Percentiles rank a stretch among this genome's conserved stretches.
Evolutionary conservation across 2,888 invertebrate genomes (phyloP).

Genomic region (Trichopoda pennipes): DNA sequence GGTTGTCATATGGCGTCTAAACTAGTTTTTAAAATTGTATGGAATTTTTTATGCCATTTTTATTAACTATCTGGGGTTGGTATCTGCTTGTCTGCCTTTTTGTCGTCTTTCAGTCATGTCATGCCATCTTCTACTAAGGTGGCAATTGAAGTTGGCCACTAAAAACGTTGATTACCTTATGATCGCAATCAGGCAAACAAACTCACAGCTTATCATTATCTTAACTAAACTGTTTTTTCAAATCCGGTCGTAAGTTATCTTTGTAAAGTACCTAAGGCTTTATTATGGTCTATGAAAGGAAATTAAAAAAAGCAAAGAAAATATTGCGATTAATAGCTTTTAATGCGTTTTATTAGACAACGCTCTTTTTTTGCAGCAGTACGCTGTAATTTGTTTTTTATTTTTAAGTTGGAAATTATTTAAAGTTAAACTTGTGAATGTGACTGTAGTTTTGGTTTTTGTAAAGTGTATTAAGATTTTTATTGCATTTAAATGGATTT

Average conservation of each 20-base stretch:
- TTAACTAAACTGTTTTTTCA: neutral
- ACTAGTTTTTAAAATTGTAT: slow-evolving; percentile 17
- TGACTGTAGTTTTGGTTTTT: slow-evolving; percentile 23
- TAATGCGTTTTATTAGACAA: slow-evolving; percentile 46
- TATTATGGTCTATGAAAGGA: slow-evolving; percentile 18
- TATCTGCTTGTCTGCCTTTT: neutral
- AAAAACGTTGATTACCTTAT: slow-evolving; percentile 49
- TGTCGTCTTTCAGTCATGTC: slow-evolving; percentile 3
- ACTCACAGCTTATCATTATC: neutral
- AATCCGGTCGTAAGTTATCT: neutral
- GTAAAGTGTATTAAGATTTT: slow-evolving; percentile 41
- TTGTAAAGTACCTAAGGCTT: slow-evolving; percentile 1
- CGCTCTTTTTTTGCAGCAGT: slow-evolving; percentile 5
- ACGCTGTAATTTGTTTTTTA: neutral
- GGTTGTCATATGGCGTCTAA: no score
- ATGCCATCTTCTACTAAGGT: slow-evolving; percentile 46
- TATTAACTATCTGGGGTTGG: neutral
- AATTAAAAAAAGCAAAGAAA: neutral
- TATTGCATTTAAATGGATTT: slow-evolving; percentile 44
- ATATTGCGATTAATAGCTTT: slow-evolving; percentile 37
- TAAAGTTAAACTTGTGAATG: neutral
- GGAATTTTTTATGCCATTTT: slow-evolving; percentile 41
- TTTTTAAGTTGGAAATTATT: neutral
- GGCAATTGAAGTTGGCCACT: slow-evolving; percentile 61
- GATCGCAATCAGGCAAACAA: slow-evolving; percentile 14